Conservation (phyloP, 2,113 vertebrate genomes). For the Callionymus lyra region DNA sequence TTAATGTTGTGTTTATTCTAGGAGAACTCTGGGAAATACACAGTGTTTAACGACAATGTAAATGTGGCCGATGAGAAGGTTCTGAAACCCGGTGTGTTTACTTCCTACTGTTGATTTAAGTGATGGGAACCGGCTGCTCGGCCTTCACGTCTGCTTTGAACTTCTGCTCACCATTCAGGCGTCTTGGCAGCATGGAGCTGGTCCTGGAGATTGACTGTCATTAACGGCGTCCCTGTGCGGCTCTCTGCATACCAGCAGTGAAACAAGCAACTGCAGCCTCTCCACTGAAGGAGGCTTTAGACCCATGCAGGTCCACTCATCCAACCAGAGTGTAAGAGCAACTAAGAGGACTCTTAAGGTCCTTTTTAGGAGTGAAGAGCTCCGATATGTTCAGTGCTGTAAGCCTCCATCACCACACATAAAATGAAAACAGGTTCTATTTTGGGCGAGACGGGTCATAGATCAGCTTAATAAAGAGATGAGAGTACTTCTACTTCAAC, state of each 20-base stretch:
- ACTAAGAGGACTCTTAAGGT: constrained; percentile 46
- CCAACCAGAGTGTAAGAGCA: constrained; percentile 32
- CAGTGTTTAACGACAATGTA: background rate
- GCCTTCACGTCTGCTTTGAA: constrained; percentile 26
- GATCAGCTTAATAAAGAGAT: constrained; percentile 47
- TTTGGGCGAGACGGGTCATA: constrained; percentile 32
- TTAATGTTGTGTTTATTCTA: too few relatives aligned
- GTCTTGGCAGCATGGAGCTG: constrained; percentile 48
- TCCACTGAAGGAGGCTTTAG: constrained; percentile 56
- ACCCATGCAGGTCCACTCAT: constrained; percentile 18
- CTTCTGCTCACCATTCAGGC: constrained; percentile 22
- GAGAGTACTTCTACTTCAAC: constrained; percentile 38
- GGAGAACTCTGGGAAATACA: too few relatives aligned
- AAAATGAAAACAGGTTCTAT: constrained; percentile 32
- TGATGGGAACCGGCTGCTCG: constrained; percentile 44
- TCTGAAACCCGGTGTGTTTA: constrained; percentile 22
- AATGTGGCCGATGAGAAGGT: constrained; percentile 1
- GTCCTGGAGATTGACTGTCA: constrained; percentile 54
- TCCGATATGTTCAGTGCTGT: constrained; percentile 22
- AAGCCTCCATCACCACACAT: constrained; percentile 5
- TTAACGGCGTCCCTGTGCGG: constrained; percentile 44
- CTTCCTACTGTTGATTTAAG: constrained; percentile 41
- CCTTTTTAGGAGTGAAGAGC: constrained; percentile 32
- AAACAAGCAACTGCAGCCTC: constrained; percentile 50
- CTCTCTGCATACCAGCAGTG: constrained; percentile 51